Percentiles rank a stretch among this genome's conserved stretches.
Conservation (phyloP, 30 jellyfish, hydroid and myxozoan genomes). For the Pelagia noctiluca region DNA sequence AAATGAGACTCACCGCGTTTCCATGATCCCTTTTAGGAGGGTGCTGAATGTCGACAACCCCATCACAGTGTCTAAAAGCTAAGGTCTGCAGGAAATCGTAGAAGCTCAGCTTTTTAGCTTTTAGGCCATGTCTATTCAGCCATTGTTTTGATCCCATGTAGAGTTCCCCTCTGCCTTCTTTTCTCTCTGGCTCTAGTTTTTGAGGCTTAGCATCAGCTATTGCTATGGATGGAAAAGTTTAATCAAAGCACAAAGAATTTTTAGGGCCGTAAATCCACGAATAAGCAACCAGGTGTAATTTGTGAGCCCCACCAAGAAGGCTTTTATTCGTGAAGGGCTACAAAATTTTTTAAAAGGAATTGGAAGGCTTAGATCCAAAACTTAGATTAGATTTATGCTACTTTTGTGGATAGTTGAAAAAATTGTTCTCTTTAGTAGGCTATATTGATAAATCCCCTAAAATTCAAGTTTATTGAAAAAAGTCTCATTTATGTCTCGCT, state of each 20-base stretch:
- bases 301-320: no score
- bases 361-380: no score
- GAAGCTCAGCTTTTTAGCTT: constrained; percentile 64
- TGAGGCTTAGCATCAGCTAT: constrained; percentile 55
- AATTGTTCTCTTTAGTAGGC: no score
- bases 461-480: no score
- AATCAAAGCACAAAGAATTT: background rate
- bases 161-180: constrained; percentile 64
- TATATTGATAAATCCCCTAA: no score
- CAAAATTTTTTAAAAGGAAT: no score
- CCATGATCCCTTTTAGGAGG: constrained; percentile 65
- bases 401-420: no score
- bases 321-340: no score
- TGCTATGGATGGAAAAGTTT: constrained; percentile 12
- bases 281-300: no score
- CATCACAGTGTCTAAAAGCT: constrained; percentile 90
- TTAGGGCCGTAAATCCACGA: no score
- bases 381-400: no score
- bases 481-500: no score
- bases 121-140: constrained; percentile 86
- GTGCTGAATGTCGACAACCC: constrained; percentile 73
- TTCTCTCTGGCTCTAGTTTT: constrained; percentile 21
- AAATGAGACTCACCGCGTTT: constrained; percentile 37
- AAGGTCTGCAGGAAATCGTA: constrained; percentile 74
- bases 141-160: constrained; percentile 94